Percentiles rank a stretch among this genome's conserved stretches.
Conservation (phyloP, 1,140 invertebrate genomes). For the Formica exsecta region DNA sequence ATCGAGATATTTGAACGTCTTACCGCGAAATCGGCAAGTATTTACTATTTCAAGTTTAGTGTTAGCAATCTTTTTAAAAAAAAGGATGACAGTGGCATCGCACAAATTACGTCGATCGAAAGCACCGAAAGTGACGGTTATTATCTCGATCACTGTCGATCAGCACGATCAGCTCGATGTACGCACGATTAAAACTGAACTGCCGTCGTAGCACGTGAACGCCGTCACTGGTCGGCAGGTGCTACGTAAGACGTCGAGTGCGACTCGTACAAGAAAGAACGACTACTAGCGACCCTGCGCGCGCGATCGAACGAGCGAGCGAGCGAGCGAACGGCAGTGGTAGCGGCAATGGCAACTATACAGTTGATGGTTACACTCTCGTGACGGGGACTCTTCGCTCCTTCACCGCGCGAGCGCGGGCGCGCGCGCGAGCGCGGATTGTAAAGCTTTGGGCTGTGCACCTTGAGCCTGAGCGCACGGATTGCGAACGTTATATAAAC, state of each 20-base stretch:
- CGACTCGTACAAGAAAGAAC: conserved; percentile 38
- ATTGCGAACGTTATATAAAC: background rate
- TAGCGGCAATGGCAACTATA: conserved; percentile 21
- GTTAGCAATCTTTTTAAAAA: background rate
- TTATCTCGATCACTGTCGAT: background rate
- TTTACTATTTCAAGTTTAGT: background rate
- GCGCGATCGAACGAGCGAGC: conserved; percentile 19
- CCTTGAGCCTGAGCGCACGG: background rate
- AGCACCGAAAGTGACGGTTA: background rate
- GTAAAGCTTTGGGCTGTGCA: conserved; percentile 39
- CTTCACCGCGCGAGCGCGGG: conserved; percentile 20
- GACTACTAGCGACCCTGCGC: conserved; percentile 18
- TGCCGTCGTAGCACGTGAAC: conserved; percentile 43
- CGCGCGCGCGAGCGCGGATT: background rate
- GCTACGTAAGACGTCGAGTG: conserved; percentile 47
- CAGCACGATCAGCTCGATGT: background rate
- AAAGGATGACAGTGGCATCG: background rate
- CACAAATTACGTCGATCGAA: conserved; percentile 5
- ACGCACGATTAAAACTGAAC: background rate
- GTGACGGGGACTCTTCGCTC: background rate
- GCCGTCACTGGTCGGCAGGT: conserved; percentile 55
- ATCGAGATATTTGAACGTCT: background rate
- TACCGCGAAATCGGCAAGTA: background rate
- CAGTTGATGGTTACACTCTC: background rate
- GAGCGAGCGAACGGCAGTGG: background rate